Percentiles rank a stretch among this genome's conserved stretches.
phyloP scores from a whole-genome alignment of 2,888 invertebrate genomes.

The Ochropleura leucogaster region DNA sequence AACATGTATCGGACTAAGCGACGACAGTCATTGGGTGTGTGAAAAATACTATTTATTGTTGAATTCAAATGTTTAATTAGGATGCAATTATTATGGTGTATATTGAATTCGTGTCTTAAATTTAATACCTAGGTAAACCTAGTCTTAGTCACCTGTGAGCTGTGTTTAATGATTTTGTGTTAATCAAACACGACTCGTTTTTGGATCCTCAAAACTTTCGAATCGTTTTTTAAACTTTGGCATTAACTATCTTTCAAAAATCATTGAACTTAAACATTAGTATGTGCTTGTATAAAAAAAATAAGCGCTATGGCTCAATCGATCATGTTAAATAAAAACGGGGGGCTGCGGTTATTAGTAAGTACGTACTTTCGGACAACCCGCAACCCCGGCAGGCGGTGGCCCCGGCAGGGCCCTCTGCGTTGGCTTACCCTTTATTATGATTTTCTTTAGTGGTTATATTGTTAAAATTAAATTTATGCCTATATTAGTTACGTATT shows the following conservation, averaged over 20 bases:
- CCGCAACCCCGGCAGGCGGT: no score
- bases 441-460: neutral
- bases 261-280: no score
- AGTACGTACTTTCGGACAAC: no score
- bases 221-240: neutral
- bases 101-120: neutral
- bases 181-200: neutral
- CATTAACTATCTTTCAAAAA: neutral
- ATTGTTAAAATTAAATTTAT: neutral
- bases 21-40: constrained; percentile 53
- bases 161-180: neutral
- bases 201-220: neutral
- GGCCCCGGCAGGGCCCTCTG: no score
- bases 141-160: neutral
- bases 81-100: neutral
- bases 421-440: neutral
- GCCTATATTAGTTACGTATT: no score
- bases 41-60: constrained; percentile 6
- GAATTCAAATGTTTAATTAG: neutral
- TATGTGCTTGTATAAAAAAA: neutral
- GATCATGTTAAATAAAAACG: neutral
- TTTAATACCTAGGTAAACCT: neutral
- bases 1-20: constrained; percentile 41
- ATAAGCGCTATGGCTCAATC: neutral
- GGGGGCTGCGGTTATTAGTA: neutral